Percentiles rank a stretch among this genome's conserved stretches.
Evolutionary conservation across 2,888 invertebrate genomes (phyloP).

Genomic region (Cheilosia impressa): DNA sequence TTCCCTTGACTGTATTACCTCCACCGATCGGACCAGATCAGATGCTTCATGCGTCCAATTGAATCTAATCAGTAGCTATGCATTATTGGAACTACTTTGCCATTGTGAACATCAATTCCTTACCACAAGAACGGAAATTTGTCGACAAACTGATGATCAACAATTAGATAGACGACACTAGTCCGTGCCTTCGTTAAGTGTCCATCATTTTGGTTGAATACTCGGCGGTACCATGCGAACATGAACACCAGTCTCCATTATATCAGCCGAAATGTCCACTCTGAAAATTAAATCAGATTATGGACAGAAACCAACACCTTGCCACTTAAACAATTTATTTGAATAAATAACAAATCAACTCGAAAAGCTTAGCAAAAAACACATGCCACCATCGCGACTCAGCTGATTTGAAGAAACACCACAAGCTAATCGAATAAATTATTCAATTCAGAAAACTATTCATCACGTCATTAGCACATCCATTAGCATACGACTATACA

Average conservation of each 20-base stretch:
- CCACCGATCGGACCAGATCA: too few relatives aligned
- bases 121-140: too few relatives aligned
- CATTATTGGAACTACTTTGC: too few relatives aligned
- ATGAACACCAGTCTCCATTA: neutral
- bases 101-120: too few relatives aligned
- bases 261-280: neutral
- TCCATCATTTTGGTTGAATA: too few relatives aligned
- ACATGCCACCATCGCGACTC: slow-evolving; percentile 10
- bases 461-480: slow-evolving; percentile 64
- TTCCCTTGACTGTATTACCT: too few relatives aligned
- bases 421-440: slow-evolving; percentile 34
- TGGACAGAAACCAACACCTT: neutral
- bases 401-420: slow-evolving; percentile 40
- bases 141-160: too few relatives aligned
- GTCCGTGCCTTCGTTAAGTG: too few relatives aligned
- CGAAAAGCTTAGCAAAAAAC: neutral
- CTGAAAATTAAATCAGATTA: neutral
- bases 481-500: slow-evolving; percentile 52
- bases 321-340: slow-evolving; percentile 10
- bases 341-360: slow-evolving; percentile 8
- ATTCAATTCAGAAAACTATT: slow-evolving; percentile 46
- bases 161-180: too few relatives aligned
- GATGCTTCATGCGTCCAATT: too few relatives aligned
- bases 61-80: too few relatives aligned
- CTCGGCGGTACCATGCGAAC: too few relatives aligned